Base-by-base conservation (phyloP, 2,888 invertebrate species). In the Steinernema hermaphroditum region DNA sequence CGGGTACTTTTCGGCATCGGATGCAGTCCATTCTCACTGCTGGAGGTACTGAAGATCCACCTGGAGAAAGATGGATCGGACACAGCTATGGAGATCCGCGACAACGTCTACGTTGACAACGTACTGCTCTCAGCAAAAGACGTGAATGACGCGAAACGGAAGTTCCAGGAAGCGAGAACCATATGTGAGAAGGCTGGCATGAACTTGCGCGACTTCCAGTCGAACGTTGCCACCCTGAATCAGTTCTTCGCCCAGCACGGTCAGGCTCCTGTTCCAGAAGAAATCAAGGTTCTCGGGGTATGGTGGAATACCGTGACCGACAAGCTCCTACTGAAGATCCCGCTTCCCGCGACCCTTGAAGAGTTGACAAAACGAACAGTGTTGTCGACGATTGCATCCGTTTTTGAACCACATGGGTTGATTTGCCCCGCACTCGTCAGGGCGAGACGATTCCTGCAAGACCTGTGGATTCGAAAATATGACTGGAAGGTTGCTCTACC, bases 71-170 rank as follows among this genome's bases (percentile, higher is more conserved):
- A 68, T 0, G 34, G 32, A 57, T n/a, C n/a, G n/a, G n/a, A n/a
- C n/a, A n/a, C n/a, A n/a, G 73, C 73, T 6, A 19, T 71, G 6
- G 68, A 72, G 29, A 19, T 76, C 19, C 57, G 34, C 2, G 19
- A 29, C n/a, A 74, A 74, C 27, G 14, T 69, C 9, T 76, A 76
- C 29, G 76, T 76, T 24, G 76, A 76, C 27, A 76, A 76, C n/a
- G 46, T 74, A 4, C 16, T 69, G 1, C 14, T 73, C 12, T 34
- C 29, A 29, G 43, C 44, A 2, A 14, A 43, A 14, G n/a, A 16
- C 19, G 34, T 24, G 0, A 46, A 27, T 14, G 71, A 73, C 29
- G 73, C 69, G 0, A 37, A 62, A 1, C 1, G 9, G 6, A 71
- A 70, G 27, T 49, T 24, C 2, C 69, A 71, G 6, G 50, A 70